A percentile compares a stretch with the other conserved stretches of the same genome.
Conservation (phyloP, 2,113 vertebrate genomes). For the Miniopterus natalensis region DNA sequence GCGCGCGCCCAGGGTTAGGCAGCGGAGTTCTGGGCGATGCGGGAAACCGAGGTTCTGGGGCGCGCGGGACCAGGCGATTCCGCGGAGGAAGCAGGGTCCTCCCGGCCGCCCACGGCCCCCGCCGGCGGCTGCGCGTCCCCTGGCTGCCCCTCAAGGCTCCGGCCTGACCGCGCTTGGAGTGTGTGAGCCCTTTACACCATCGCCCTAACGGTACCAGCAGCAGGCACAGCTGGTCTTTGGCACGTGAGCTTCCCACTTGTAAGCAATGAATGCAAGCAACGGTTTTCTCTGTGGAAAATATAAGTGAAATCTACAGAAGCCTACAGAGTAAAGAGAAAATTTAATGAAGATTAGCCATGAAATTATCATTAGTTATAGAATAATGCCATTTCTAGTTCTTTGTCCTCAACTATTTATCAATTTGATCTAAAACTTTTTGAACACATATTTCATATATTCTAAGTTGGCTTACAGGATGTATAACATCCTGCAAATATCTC, state of each 20-base stretch:
- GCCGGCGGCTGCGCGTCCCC: background rate
- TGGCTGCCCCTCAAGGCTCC: background rate
- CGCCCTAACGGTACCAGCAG: background rate
- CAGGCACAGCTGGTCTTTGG: background rate
- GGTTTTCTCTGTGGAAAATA: background rate
- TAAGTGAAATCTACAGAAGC: background rate
- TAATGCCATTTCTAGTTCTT: background rate
- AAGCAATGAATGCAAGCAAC: background rate
- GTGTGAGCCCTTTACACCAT: background rate
- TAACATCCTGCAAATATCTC: background rate
- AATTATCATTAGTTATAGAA: background rate
- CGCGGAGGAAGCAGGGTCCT: background rate
- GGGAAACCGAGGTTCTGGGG: background rate
- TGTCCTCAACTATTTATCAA: background rate
- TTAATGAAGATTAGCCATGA: background rate
- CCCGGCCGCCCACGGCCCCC: background rate
- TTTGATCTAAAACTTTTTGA: background rate
- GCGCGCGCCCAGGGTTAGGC: too few relatives aligned
- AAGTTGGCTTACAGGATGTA: background rate
- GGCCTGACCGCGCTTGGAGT: background rate
- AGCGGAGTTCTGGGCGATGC: background rate
- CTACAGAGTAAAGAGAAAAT: background rate
- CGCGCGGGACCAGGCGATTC: background rate
- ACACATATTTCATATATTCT: background rate
- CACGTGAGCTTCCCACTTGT: background rate